Conservation (phyloP, 2,113 vertebrate genomes). For the Gymnocephalus cernua region DNA sequence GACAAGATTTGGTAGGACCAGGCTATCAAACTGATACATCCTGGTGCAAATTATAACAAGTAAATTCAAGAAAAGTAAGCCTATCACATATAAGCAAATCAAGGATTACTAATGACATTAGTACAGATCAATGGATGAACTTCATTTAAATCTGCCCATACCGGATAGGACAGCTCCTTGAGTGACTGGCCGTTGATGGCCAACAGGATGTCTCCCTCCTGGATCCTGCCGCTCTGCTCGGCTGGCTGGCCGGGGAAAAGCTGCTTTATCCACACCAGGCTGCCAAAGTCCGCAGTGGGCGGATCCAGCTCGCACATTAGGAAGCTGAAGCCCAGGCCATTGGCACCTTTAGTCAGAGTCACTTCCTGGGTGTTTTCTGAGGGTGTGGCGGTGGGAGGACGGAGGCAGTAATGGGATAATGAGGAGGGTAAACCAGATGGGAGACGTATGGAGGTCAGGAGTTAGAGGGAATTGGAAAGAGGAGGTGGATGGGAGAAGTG, state of each 20-base stretch:
- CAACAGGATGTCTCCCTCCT: conserved; percentile 89
- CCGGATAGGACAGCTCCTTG: conserved; percentile 88
- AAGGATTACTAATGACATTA: neutral
- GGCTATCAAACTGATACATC: neutral
- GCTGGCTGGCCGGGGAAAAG: conserved; percentile 92
- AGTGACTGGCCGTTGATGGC: conserved; percentile 87
- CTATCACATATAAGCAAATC: neutral
- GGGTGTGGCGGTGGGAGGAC: neutral
- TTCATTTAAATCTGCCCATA: conserved; percentile 56
- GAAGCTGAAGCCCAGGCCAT: conserved; percentile 91
- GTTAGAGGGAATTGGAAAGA: neutral
- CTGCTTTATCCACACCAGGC: conserved; percentile 87
- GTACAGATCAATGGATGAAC: neutral
- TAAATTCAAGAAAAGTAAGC: neutral
- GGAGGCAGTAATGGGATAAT: neutral
- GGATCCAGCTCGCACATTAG: conserved; percentile 85
- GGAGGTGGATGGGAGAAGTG: neutral
- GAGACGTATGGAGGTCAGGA: neutral
- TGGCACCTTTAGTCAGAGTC: conserved; percentile 86
- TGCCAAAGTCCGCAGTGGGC: conserved; percentile 67
- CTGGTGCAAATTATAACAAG: neutral
- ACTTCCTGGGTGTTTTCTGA: conserved; percentile 89
- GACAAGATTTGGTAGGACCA: no score
- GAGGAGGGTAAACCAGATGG: neutral
- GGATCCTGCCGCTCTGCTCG: conserved; percentile 85